A percentile compares a stretch with the other conserved stretches of the same genome.
Conservation (phyloP, 1,140 invertebrate genomes). For the Sinonovacula constricta region DNA sequence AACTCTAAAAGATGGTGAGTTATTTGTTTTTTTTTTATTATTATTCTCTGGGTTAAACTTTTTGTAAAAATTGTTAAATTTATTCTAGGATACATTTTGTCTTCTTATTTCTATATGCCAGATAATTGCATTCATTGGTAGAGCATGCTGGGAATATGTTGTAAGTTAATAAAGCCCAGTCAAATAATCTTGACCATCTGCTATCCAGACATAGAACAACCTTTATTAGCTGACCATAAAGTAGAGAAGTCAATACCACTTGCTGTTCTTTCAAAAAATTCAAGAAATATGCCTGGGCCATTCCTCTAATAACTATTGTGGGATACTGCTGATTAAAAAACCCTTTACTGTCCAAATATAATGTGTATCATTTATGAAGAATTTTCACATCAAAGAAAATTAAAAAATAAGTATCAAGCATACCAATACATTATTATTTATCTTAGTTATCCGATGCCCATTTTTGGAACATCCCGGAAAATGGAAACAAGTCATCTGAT, state of each 20-base stretch:
- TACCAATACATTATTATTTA: too few relatives aligned
- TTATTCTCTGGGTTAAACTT: background rate
- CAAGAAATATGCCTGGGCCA: background rate
- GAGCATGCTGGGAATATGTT: background rate
- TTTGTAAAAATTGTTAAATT: background rate
- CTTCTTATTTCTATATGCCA: background rate
- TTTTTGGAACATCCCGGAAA: conserved; percentile 27
- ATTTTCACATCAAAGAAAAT: too few relatives aligned
- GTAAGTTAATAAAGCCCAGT: background rate
- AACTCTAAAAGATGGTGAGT: conserved; percentile 48
- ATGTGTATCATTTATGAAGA: background rate
- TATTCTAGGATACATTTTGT: background rate
- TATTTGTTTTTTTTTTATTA: background rate
- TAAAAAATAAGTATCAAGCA: too few relatives aligned
- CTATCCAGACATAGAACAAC: too few relatives aligned
- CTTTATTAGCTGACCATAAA: too few relatives aligned
- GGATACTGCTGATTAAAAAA: background rate
- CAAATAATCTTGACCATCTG: background rate
- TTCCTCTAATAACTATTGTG: background rate
- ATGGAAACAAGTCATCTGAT: conserved; percentile 29
- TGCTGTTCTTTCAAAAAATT: background rate
- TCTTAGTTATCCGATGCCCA: conserved; percentile 39
- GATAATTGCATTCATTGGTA: background rate
- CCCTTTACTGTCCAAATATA: background rate
- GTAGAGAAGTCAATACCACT: too few relatives aligned